phyloP scores from a whole-genome alignment of 2,113 vertebrate genomes.

The Centrocercus urophasianus region DNA sequence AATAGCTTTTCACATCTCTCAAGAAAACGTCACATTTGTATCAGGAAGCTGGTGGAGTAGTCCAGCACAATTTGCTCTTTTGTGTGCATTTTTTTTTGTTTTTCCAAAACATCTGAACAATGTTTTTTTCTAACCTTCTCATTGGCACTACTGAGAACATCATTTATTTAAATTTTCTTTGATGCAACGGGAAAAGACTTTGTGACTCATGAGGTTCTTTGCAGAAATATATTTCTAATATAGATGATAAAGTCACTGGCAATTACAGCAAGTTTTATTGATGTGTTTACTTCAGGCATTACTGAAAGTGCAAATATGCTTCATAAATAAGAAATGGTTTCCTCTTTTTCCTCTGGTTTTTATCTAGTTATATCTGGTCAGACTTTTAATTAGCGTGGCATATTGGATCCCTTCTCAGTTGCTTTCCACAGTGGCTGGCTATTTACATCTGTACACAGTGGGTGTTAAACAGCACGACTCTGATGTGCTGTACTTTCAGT shows the following conservation, averaged over 20 bases:
- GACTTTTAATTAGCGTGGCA: neutral
- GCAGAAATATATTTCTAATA: neutral
- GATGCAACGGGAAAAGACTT: neutral
- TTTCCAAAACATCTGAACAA: neutral
- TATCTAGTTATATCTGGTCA: neutral
- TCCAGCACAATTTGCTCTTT: neutral
- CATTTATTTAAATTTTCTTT: neutral
- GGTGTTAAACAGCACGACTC: neutral
- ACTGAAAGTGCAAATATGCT: neutral
- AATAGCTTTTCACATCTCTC: neutral
- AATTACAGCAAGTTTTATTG: neutral
- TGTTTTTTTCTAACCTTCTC: neutral
- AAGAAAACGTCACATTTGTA: neutral
- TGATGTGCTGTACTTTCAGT: neutral
- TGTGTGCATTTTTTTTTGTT: neutral
- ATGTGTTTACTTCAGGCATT: neutral
- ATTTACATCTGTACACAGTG: constrained; percentile 11
- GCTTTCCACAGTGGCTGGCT: neutral
- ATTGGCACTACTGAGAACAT: neutral
- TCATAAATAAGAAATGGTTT: neutral
- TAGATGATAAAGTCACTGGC: neutral
- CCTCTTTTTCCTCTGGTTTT: neutral
- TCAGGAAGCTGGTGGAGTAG: neutral
- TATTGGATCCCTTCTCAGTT: neutral
- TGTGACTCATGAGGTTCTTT: neutral